These are phyloP conservation scores for Drosophila testacea DNA, from an alignment of 2,888 invertebrate genomes.

Conservation along the genomic window DNA sequence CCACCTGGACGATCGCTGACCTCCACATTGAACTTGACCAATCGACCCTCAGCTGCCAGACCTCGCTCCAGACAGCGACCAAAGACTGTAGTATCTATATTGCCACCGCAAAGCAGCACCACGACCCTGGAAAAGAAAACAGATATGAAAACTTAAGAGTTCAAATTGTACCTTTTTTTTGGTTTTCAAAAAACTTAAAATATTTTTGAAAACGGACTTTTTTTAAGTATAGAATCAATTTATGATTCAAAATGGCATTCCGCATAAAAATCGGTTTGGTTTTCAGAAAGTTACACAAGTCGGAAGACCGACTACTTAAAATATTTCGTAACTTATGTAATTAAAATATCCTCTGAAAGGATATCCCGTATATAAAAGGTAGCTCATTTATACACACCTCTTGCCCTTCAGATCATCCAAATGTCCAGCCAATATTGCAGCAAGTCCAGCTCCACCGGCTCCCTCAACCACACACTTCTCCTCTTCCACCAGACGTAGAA, in stretches of 20 bases:
- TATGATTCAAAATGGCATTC: too few relatives aligned
- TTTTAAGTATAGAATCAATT: too few relatives aligned
- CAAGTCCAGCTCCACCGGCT: slow-evolving; percentile 94
- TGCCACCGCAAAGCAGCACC: slow-evolving; percentile 93
- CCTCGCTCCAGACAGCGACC: slow-evolving; percentile 95
- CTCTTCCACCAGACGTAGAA: slow-evolving; percentile 91
- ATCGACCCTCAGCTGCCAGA: slow-evolving; percentile 93
- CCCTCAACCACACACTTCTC: slow-evolving; percentile 97
- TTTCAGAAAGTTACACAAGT: too few relatives aligned
- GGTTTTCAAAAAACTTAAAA: too few relatives aligned
- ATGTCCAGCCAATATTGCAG: slow-evolving; percentile 93
- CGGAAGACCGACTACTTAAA: too few relatives aligned
- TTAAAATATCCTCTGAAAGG: background rate
- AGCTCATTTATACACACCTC: slow-evolving; percentile 86
- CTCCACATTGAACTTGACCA: slow-evolving; percentile 91
- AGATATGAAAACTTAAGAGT: too few relatives aligned
- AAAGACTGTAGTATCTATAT: slow-evolving; percentile 96
- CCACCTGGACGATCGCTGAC: slow-evolving; percentile 94
- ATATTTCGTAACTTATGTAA: too few relatives aligned
- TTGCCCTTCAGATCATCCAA: slow-evolving; percentile 93
- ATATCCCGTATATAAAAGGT: background rate
- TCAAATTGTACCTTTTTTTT: too few relatives aligned
- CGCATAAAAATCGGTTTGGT: too few relatives aligned
- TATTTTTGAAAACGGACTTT: too few relatives aligned
- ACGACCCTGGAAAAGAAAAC: slow-evolving; percentile 88